Evolutionary conservation across 2,888 invertebrate species (phyloP).

Genomic region (Ischnura elegans): DNA sequence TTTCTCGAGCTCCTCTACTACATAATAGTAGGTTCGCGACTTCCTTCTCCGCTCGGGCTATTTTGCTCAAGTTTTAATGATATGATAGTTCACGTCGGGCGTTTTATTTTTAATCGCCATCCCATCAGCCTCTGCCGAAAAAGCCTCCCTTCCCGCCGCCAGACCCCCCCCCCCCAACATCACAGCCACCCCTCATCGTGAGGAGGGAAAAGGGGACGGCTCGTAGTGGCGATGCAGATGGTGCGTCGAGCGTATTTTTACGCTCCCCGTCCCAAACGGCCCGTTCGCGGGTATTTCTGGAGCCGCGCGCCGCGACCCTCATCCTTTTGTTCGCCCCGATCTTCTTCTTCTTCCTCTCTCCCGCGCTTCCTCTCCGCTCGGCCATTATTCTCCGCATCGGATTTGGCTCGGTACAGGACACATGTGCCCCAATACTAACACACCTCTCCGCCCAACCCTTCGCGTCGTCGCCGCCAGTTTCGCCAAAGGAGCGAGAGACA

Average conservation of each 20-base stretch:
- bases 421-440: neutral
- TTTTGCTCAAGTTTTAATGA: neutral
- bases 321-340: neutral
- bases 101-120: slow-evolving; percentile 58
- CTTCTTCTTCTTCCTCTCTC: neutral
- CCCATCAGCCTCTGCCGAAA: neutral
- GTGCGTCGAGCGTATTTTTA: slow-evolving; percentile 59
- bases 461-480: too few relatives aligned
- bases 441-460: too few relatives aligned
- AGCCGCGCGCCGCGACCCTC: slow-evolving; percentile 30
- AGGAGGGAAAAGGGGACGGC: slow-evolving; percentile 9
- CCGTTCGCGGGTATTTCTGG: slow-evolving; percentile 28
- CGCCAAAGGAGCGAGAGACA: neutral
- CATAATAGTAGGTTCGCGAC: too few relatives aligned
- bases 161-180: neutral
- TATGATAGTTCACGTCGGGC: too few relatives aligned
- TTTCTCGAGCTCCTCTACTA: too few relatives aligned
- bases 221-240: slow-evolving; percentile 41
- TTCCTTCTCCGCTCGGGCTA: too few relatives aligned
- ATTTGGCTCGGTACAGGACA: slow-evolving; percentile 29
- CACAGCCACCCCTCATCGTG: neutral
- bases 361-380: neutral
- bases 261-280: neutral
- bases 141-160: neutral
- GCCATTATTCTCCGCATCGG: neutral